phyloP scores from a whole-genome alignment of 2,113 vertebrate species.

The Platichthys flesus region DNA sequence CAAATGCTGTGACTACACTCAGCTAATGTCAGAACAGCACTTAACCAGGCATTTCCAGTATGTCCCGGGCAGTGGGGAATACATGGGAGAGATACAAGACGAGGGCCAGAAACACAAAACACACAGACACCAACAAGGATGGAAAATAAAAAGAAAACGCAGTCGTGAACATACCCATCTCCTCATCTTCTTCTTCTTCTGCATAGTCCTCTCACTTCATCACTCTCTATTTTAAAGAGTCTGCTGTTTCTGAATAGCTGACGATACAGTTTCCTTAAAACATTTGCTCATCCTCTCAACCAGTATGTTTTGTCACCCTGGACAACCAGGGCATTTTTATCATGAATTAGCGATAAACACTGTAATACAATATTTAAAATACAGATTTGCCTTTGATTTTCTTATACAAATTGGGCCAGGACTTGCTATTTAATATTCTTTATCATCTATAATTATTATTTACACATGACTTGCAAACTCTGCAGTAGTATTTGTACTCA shows the following conservation, averaged over 20 bases:
- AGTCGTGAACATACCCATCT: not conserved
- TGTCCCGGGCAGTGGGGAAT: slow-evolving; percentile 73
- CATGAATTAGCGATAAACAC: not conserved
- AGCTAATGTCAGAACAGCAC: slow-evolving; percentile 81
- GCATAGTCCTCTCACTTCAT: not conserved
- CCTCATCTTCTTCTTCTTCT: not conserved
- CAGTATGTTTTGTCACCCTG: not conserved
- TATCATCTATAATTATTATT: too few relatives aligned
- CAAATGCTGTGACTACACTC: slow-evolving; percentile 81
- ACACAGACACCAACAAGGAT: slow-evolving; percentile 24
- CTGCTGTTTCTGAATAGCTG: not conserved
- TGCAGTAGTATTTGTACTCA: too few relatives aligned
- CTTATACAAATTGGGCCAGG: too few relatives aligned
- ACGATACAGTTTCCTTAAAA: not conserved
- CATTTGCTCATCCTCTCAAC: not conserved
- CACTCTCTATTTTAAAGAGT: not conserved
- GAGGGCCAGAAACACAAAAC: slow-evolving; percentile 29
- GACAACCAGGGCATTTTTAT: not conserved
- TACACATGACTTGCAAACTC: too few relatives aligned
- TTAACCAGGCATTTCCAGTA: slow-evolving; percentile 80
- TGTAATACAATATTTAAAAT: not conserved
- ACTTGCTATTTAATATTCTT: too few relatives aligned
- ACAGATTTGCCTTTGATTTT: not conserved
- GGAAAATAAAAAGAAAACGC: slow-evolving; percentile 20
- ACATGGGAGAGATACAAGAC: slow-evolving; percentile 55